Evolutionary conservation across 2,797 vertebrate species (phyloP).

Genomic region (Sternarchorhynchus goeldii): DNA sequence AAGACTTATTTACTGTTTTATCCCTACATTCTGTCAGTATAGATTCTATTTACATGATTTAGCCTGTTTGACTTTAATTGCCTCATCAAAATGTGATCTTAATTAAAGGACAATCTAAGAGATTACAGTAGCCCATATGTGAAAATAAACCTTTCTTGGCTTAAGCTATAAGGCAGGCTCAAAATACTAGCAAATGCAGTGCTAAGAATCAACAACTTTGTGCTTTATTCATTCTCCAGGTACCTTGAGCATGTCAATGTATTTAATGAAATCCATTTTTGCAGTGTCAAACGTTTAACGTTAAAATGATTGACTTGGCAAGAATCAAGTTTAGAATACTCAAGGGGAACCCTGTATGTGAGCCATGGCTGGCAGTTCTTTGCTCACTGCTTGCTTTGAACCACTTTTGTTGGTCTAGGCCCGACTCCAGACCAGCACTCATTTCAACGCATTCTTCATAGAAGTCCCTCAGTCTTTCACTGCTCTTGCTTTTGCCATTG

Average conservation of each 20-base stretch:
- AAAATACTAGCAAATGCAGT: not conserved
- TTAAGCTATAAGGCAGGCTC: not conserved
- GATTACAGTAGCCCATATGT: not conserved
- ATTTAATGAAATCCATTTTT: constrained; percentile 51
- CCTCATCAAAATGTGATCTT: not conserved
- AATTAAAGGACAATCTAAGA: not conserved
- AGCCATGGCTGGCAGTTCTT: constrained; percentile 61
- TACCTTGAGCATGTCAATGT: constrained; percentile 41
- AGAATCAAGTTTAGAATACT: constrained; percentile 65
- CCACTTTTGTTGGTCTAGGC: constrained; percentile 74
- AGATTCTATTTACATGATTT: not conserved
- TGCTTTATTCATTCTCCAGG: not conserved
- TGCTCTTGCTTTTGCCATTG: constrained; percentile 70
- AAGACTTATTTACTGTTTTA: not conserved
- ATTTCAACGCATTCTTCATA: constrained; percentile 77
- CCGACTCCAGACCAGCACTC: constrained; percentile 67
- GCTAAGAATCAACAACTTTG: not conserved
- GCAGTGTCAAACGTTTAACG: constrained; percentile 38
- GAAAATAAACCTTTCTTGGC: too few species aligned
- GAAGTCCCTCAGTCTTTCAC: constrained; percentile 74
- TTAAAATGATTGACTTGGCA: constrained; percentile 60
- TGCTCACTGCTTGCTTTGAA: constrained; percentile 81
- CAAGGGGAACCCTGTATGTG: constrained; percentile 59
- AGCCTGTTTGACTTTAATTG: not conserved
- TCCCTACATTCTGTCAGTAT: not conserved